phyloP scores from a whole-genome alignment of 92 coral and sea anemone species.

The Desmophyllum pertusum region DNA sequence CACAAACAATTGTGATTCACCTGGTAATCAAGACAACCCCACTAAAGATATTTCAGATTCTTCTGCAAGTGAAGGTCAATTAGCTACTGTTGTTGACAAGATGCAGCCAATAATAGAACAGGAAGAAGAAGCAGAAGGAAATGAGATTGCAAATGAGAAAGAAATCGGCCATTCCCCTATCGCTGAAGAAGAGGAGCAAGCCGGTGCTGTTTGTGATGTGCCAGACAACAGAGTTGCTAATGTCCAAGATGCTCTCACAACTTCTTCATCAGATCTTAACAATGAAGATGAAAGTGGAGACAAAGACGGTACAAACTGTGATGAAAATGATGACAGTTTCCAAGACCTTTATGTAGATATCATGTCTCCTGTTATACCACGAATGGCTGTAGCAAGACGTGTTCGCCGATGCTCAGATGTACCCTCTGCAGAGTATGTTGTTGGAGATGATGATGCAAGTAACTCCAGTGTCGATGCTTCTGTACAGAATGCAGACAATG shows the following conservation, averaged over 20 bases:
- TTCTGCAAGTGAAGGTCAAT: not conserved
- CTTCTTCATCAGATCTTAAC: not conserved
- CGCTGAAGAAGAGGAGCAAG: not conserved
- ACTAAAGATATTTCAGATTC: not conserved
- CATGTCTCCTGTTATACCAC: conserved; percentile 38
- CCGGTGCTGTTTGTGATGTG: not conserved
- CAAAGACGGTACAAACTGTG: not conserved
- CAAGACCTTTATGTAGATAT: conserved; percentile 2
- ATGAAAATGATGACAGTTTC: not conserved
- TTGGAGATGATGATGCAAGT: not conserved
- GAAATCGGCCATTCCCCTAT: not conserved
- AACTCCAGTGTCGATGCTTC: not conserved
- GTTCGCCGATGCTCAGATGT: not conserved
- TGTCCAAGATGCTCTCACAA: too few species aligned
- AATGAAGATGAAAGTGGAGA: not conserved
- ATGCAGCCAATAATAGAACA: too few species aligned
- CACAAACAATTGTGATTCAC: not conserved
- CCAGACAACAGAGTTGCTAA: not conserved
- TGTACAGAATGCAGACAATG: not conserved
- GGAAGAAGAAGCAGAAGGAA: not conserved
- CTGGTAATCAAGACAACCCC: not conserved
- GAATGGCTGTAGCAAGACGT: not conserved
- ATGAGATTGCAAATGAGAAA: not conserved
- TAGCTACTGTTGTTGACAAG: not conserved
- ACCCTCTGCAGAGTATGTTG: not conserved